Evolutionary conservation across 2,888 invertebrate species (phyloP).

Genomic region (Euzetes globulus): DNA sequence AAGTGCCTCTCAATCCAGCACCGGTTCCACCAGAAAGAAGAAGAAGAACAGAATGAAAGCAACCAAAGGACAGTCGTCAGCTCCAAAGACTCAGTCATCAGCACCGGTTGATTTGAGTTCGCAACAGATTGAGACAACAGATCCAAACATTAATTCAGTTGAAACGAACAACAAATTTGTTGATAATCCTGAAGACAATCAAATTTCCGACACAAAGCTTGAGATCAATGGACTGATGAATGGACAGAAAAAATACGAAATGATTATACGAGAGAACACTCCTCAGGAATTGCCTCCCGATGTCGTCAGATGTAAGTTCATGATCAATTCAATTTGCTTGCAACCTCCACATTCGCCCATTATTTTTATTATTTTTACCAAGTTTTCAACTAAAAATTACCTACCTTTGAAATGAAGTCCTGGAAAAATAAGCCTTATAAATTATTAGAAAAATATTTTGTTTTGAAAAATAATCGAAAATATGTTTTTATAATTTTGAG

Average conservation of each 20-base stretch:
- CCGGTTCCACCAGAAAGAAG: not conserved
- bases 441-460: too few relatives aligned
- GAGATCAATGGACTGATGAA: slow-evolving; percentile 1
- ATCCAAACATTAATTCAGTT: not conserved
- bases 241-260: slow-evolving; percentile 56
- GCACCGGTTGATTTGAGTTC: not conserved
- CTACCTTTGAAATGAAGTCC: too few relatives aligned
- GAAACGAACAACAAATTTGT: not conserved
- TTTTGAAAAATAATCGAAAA: too few relatives aligned
- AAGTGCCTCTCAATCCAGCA: not conserved
- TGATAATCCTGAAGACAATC: not conserved
- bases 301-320: slow-evolving; percentile 71
- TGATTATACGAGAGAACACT: slow-evolving; percentile 85
- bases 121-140: not conserved
- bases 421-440: too few relatives aligned
- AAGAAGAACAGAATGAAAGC: not conserved
- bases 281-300: slow-evolving; percentile 82
- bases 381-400: too few relatives aligned
- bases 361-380: too few relatives aligned
- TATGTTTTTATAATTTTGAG: too few relatives aligned
- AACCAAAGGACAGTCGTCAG: not conserved
- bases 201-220: not conserved
- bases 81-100: not conserved
- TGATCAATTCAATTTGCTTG: not conserved
- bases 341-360: too few relatives aligned